A percentile compares a stretch with the other conserved stretches of the same genome.
Evolutionary conservation across 2,113 vertebrate species (phyloP).

Genomic region (Spilogale gracilis): DNA sequence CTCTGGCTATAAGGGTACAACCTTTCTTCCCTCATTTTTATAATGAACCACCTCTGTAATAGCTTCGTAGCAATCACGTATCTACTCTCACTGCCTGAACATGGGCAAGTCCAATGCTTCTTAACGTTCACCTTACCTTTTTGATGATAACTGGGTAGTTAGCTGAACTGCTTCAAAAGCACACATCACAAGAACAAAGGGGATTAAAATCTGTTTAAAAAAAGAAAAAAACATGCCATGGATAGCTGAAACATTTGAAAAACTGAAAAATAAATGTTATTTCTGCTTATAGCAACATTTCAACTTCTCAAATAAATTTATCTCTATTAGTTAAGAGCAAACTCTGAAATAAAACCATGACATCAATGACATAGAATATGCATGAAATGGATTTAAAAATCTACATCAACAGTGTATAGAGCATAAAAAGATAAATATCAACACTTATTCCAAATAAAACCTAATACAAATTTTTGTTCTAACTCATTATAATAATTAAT

Average conservation of each 20-base stretch:
- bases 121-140: slow-evolving; percentile 91
- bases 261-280: slow-evolving; percentile 51
- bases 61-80: slow-evolving; percentile 5
- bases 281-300: slow-evolving; percentile 57
- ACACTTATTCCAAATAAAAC: slow-evolving; percentile 66
- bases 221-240: slow-evolving; percentile 76
- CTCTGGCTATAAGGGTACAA: neutral
- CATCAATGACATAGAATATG: neutral
- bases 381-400: slow-evolving; percentile 32
- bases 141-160: slow-evolving; percentile 95
- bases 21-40: slow-evolving; percentile 33
- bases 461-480: slow-evolving; percentile 59
- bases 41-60: neutral
- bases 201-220: slow-evolving; percentile 95
- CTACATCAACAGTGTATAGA: neutral
- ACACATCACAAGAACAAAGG: slow-evolving; percentile 97
- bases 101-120: neutral
- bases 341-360: slow-evolving; percentile 50
- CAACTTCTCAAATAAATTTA: slow-evolving; percentile 50
- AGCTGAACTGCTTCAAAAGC: slow-evolving; percentile 97
- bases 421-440: slow-evolving; percentile 68
- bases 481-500: slow-evolving; percentile 47
- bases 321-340: neutral
- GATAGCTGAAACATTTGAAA: slow-evolving; percentile 66
- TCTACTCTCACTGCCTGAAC: slow-evolving; percentile 8